Evolutionary conservation across 1,140 invertebrate genomes (phyloP).

Genomic region (Lasioglossum baleicum): DNA sequence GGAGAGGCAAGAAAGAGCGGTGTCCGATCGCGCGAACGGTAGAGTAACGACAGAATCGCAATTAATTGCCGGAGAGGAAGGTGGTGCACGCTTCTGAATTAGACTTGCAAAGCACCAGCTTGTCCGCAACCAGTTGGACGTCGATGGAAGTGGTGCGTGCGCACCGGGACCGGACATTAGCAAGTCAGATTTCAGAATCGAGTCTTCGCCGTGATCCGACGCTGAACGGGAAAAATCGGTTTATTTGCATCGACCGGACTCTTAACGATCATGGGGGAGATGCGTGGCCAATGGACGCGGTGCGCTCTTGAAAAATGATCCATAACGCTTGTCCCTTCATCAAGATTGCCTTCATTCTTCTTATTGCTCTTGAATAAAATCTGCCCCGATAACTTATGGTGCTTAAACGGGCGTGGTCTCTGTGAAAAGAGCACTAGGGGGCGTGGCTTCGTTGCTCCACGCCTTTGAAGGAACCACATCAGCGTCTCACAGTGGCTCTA

Average conservation of each 20-base stretch:
- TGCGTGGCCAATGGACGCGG: background rate
- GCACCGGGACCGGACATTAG: constrained; percentile 19
- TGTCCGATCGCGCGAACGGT: background rate
- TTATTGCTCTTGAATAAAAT: too few relatives aligned
- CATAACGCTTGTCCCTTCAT: too few relatives aligned
- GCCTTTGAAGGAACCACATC: too few relatives aligned
- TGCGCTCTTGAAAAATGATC: too few relatives aligned
- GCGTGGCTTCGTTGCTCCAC: too few relatives aligned
- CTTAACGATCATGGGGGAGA: constrained; percentile 11
- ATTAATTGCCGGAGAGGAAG: constrained; percentile 36
- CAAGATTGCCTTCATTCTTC: too few relatives aligned
- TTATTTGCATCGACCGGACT: constrained; percentile 31
- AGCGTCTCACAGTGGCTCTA: too few relatives aligned
- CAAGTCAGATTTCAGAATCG: constrained; percentile 47
- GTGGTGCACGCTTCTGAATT: constrained; percentile 37
- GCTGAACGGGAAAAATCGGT: constrained; percentile 35
- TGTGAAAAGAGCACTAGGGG: too few relatives aligned
- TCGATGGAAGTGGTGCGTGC: constrained; percentile 26
- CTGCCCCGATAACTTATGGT: too few relatives aligned
- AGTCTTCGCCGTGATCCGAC: background rate
- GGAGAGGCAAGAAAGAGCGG: background rate
- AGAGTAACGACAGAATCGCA: constrained; percentile 30
- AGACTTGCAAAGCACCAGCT: constrained; percentile 43
- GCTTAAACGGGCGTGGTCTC: too few relatives aligned
- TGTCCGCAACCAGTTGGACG: background rate